Percentiles rank a stretch among this genome's conserved stretches.
Evolutionary conservation across 2,113 vertebrate species (phyloP).

Genomic region (Cariama cristata): DNA sequence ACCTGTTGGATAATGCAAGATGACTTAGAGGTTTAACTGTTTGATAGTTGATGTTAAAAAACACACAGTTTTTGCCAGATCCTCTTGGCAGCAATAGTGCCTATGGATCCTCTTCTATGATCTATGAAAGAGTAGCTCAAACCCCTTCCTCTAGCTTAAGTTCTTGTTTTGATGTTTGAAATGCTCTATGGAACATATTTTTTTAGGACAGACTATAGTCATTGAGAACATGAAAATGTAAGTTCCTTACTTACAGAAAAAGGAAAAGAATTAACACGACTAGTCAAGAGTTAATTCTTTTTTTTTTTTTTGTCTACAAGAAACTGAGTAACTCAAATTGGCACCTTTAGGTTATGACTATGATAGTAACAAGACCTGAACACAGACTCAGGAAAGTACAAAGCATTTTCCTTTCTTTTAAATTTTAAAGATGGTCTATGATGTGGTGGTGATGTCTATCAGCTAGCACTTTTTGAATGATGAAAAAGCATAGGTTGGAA

Average conservation of each 20-base stretch:
- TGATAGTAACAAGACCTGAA: not conserved
- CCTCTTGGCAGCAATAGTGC: not conserved
- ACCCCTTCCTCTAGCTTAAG: not conserved
- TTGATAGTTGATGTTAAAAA: not conserved
- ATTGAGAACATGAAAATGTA: not conserved
- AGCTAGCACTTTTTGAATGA: not conserved
- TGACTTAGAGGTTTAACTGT: not conserved
- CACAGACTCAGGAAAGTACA: not conserved
- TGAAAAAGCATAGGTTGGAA: not conserved
- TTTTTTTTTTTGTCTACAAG: not conserved
- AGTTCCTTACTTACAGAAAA: not conserved
- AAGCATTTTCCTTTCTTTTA: not conserved
- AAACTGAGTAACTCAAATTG: not conserved
- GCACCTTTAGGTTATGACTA: not conserved
- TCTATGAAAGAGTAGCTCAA: not conserved
- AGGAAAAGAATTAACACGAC: not conserved
- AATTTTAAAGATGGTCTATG: not conserved
- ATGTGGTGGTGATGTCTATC: not conserved
- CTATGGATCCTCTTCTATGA: not conserved
- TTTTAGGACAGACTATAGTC: not conserved
- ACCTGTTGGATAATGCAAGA: not conserved
- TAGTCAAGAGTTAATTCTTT: not conserved
- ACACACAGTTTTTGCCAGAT: not conserved
- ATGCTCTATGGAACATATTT: not conserved
- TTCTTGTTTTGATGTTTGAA: not conserved